Conservation (phyloP, 2,113 vertebrate species). For the Abramis brama region DNA sequence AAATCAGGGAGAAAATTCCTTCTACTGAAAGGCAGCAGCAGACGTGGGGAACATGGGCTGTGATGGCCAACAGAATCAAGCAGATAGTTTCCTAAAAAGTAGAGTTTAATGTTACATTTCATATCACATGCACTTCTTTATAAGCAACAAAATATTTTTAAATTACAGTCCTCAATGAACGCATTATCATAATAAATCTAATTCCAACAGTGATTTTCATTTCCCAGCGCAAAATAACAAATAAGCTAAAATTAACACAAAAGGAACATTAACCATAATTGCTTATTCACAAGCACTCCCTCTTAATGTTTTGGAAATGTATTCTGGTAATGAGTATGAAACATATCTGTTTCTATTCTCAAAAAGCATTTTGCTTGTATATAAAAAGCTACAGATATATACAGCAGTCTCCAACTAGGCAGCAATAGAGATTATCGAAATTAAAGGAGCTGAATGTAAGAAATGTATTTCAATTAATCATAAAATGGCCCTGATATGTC, state of each 20-base stretch:
- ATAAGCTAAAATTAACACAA: background rate
- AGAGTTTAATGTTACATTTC: background rate
- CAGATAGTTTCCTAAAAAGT: constrained; percentile 52
- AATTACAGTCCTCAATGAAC: background rate
- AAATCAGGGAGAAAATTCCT: constrained; percentile 70
- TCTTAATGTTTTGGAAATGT: background rate
- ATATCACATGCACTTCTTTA: background rate
- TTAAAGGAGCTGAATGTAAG: too few relatives aligned
- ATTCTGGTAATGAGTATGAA: background rate
- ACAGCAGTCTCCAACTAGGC: background rate
- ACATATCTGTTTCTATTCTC: background rate
- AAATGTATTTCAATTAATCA: too few relatives aligned
- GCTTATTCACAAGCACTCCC: background rate
- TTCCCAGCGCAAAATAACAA: background rate
- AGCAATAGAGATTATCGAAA: background rate
- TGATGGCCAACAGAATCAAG: constrained; percentile 64
- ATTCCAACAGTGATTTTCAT: background rate
- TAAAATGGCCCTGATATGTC: too few relatives aligned
- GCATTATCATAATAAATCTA: background rate
- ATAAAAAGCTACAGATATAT: background rate
- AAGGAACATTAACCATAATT: background rate
- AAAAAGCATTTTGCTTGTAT: background rate
- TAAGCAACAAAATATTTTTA: background rate
- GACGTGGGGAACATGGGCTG: constrained; percentile 53
- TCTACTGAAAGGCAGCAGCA: constrained; percentile 52